A percentile compares a stretch with the other conserved stretches of the same genome.
Conservation (phyloP, 2,113 vertebrate species). For the Bos indicus region DNA sequence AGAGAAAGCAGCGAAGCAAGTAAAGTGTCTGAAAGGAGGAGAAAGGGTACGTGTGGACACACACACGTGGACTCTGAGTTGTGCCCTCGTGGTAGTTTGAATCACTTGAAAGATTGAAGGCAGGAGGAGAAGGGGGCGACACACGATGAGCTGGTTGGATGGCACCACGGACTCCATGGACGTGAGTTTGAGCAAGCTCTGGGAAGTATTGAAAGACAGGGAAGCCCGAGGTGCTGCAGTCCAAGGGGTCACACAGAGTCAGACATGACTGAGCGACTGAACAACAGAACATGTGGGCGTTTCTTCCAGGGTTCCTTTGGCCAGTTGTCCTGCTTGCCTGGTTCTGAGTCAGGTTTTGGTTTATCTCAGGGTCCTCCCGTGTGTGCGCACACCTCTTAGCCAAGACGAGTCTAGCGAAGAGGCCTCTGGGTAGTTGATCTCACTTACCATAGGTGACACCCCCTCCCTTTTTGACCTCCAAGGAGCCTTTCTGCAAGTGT, state of each 20-base stretch:
- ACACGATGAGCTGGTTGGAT: no score
- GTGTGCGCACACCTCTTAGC: background rate
- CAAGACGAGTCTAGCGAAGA: background rate
- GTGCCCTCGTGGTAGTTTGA: no score
- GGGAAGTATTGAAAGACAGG: no score
- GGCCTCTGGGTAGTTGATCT: background rate
- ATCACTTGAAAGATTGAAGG: no score
- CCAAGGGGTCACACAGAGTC: no score
- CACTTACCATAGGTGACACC: background rate
- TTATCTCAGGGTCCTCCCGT: background rate
- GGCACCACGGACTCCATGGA: no score
- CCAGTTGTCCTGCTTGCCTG: background rate
- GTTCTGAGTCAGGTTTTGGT: background rate
- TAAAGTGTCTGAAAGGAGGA: background rate
- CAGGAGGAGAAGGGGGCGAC: no score
- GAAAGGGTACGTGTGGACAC: background rate
- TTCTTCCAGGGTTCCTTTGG: background rate
- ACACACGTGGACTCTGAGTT: background rate
- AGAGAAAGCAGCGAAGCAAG: background rate
- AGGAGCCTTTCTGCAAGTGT: background rate
- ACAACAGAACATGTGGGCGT: rapidly evolving
- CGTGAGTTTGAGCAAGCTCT: no score
- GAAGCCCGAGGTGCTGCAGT: no score
- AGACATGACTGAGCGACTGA: background rate
- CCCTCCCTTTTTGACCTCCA: background rate